Base-by-base conservation (phyloP, 1,140 invertebrate genomes). In the Polyergus mexicanus region DNA sequence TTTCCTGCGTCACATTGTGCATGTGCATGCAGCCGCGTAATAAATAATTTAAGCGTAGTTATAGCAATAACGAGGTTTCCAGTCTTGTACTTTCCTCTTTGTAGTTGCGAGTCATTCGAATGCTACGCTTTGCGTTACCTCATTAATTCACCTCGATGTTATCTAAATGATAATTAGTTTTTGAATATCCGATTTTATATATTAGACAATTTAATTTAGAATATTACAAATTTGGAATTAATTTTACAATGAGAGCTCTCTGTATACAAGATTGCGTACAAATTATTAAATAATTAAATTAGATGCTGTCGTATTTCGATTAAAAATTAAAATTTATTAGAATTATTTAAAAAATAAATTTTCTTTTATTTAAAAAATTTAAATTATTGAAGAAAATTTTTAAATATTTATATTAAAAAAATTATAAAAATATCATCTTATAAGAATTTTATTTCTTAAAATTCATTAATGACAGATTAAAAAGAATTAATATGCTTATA, bases 51-150 rank as follows among this genome's bases (percentile, higher is more conserved):
- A 83, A 60, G n/a, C 66, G 16, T 8, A 16, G 56, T 54, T 83
- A 83, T 83, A 83, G 58, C 68, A 60, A 32, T 83, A 83, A 83
- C 78, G 38, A 83, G 68, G 19, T 74, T 83, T 72, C 78, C 54
- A 83, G 54, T 74, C 47, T 83, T 38, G 13, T 54, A 60, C 54
- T 7, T 16, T 25, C 47, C 38, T 41, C 54, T 56, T 44, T 32
- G 19, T 28, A 16, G 44, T 80, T 25, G 13, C 65, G 32, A 68
- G 8, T 13, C n/a, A 56, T 69, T 44, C 78, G 28, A 28, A 41
- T 56, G 6, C 41, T 38, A 38, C 38, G 54, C 68, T 25, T 22
- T 58, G 68, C 25, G 51, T 74, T 44, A 41, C 32, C 78, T 83
- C 13, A 83, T 83, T 83, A 83, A 62, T 41, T 68, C 69, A 54